A percentile compares a stretch with the other conserved stretches of the same genome.
Conservation (phyloP, 2,113 vertebrate genomes). For the Dicerorhinus sumatrensis region DNA sequence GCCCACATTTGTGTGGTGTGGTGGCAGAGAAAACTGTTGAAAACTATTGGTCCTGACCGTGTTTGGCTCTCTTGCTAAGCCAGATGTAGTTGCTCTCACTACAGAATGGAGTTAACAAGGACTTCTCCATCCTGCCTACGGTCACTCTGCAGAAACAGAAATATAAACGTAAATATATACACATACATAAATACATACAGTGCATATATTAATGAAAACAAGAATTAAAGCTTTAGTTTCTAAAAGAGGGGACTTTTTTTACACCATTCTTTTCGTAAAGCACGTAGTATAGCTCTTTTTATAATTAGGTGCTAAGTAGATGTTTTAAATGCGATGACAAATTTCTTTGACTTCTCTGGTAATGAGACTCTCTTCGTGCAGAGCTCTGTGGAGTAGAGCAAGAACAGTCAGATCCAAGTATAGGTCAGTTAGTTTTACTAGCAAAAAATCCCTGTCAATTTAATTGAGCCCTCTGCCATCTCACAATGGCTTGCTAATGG, state of each 20-base stretch:
- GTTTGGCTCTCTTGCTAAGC: not conserved
- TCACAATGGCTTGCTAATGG: not conserved
- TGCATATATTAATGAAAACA: not conserved
- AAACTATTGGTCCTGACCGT: not conserved
- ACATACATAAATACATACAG: not conserved
- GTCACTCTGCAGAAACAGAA: constrained; percentile 23
- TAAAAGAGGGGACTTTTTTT: not conserved
- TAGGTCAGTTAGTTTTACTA: constrained; percentile 4
- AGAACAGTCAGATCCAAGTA: not conserved
- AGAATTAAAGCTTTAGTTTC: not conserved
- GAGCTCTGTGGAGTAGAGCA: not conserved
- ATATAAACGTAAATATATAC: not conserved
- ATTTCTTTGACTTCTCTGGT: constrained; percentile 29
- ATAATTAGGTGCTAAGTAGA: not conserved
- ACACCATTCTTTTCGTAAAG: not conserved
- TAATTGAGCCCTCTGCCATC: not conserved
- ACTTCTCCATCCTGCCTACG: not conserved
- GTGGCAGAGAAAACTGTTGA: not conserved
- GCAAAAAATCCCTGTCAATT: not conserved
- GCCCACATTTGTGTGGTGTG: not conserved
- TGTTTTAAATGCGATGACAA: not conserved
- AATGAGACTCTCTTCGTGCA: not conserved
- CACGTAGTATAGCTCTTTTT: not conserved
- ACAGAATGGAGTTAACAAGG: not conserved
- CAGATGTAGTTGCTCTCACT: not conserved